Evolutionary conservation across 2,888 invertebrate genomes (phyloP).

Genomic region (Troides oblongomaculatus): DNA sequence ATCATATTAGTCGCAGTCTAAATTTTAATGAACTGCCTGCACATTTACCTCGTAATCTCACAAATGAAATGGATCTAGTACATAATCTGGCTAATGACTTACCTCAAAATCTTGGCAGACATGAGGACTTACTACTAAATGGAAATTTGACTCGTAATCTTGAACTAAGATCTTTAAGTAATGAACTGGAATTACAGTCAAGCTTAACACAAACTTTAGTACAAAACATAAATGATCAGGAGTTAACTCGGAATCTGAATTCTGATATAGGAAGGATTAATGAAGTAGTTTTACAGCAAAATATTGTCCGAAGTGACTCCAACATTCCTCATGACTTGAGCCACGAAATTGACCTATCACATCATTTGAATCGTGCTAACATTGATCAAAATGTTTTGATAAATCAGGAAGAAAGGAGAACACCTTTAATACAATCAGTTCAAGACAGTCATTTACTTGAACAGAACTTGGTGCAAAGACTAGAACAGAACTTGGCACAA

Average conservation of each 20-base stretch:
- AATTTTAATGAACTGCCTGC: conserved; percentile 65
- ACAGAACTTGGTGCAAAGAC: conserved; percentile 41
- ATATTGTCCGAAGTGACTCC: conserved; percentile 39
- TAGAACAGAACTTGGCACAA: conserved; percentile 41
- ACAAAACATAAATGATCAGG: conserved; percentile 55
- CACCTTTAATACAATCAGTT: conserved; percentile 33
- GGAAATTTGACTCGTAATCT: conserved; percentile 46
- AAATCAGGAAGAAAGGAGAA: conserved; percentile 37
- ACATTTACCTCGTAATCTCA: conserved; percentile 52
- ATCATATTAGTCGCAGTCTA: conserved; percentile 55
- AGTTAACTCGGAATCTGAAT: conserved; percentile 40
- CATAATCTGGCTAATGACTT: conserved; percentile 52
- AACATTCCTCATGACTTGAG: conserved; percentile 50
- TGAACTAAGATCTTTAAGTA: conserved; percentile 43
- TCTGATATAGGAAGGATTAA: conserved; percentile 32
- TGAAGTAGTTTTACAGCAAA: conserved; percentile 47
- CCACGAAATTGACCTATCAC: conserved; percentile 52
- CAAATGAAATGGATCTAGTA: conserved; percentile 54
- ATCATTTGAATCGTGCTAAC: conserved; percentile 53
- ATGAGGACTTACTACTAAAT: conserved; percentile 41
- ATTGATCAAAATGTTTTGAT: conserved; percentile 43
- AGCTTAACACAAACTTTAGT: conserved; percentile 46
- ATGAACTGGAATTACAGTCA: conserved; percentile 56
- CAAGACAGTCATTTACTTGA: conserved; percentile 41
- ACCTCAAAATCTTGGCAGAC: conserved; percentile 46